phyloP scores from a whole-genome alignment of 2,113 vertebrate species.

The Erinaceus europaeus region DNA sequence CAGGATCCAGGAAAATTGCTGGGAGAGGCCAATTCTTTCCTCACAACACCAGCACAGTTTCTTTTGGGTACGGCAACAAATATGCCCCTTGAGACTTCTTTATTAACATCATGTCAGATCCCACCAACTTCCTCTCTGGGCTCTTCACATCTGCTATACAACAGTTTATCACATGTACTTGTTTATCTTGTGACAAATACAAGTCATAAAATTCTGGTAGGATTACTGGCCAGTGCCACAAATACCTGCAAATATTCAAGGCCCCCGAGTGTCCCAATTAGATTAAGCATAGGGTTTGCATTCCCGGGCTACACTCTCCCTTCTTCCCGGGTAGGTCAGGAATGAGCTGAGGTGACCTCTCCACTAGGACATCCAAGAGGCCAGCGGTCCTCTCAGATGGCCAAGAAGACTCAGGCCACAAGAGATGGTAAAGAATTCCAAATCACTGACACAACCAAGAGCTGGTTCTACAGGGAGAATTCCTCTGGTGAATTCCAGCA shows the following conservation, averaged over 20 bases:
- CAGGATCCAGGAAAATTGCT: neutral
- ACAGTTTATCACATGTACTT: neutral
- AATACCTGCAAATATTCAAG: neutral
- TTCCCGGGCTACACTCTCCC: neutral
- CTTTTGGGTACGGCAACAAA: neutral
- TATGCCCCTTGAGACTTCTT: neutral
- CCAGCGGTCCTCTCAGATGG: neutral
- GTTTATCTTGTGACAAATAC: neutral
- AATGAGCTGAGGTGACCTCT: neutral
- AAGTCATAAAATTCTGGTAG: neutral
- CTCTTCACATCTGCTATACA: neutral
- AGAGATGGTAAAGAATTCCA: no score
- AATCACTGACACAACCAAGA: neutral
- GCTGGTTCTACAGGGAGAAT: neutral
- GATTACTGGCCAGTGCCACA: no score
- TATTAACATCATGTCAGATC: neutral
- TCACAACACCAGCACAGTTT: neutral
- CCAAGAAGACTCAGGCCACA: neutral
- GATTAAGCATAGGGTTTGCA: neutral
- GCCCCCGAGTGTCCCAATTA: neutral
- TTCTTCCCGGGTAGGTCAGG: neutral
- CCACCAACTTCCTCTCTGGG: neutral
- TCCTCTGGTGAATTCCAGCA: neutral
- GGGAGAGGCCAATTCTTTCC: neutral
- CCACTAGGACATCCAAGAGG: neutral